A percentile compares a stretch with the other conserved stretches of the same genome.
Conservation (phyloP, 2,888 invertebrate species). For the Ecliptopera silaceata region DNA sequence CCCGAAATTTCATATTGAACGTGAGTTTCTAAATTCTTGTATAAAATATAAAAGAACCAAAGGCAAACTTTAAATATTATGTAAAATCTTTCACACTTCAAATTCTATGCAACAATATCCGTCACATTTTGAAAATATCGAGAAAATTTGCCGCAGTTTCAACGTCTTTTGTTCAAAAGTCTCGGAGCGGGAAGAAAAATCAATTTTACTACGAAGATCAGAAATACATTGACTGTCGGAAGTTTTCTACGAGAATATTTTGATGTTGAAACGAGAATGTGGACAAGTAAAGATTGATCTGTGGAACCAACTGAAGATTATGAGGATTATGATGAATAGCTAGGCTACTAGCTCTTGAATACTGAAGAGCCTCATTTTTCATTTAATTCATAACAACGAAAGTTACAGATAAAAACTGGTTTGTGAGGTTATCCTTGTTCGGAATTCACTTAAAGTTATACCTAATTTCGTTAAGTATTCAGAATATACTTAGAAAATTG, state of each 20-base stretch:
- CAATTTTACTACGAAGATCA: slow-evolving; percentile 26
- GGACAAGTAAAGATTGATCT: neutral
- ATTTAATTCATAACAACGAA: too few species aligned
- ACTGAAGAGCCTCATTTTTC: too few species aligned
- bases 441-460: too few species aligned
- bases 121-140: slow-evolving; percentile 28
- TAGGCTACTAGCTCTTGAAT: too few species aligned
- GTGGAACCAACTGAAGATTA: too few species aligned
- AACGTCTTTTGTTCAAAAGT: slow-evolving; percentile 26
- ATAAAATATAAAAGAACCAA: neutral
- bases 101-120: slow-evolving; percentile 27
- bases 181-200: slow-evolving; percentile 21
- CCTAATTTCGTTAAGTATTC: too few species aligned
- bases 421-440: too few species aligned
- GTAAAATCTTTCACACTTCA: slow-evolving; percentile 23
- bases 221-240: slow-evolving; percentile 29
- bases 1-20: too few species aligned
- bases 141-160: slow-evolving; percentile 22
- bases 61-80: slow-evolving; percentile 17
- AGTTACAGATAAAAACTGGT: too few species aligned
- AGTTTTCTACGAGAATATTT: slow-evolving; percentile 12
- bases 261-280: neutral
- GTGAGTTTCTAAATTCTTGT: too few species aligned
- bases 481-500: too few species aligned
- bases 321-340: too few species aligned